These are phyloP conservation scores for Podarcis cretensis DNA, from an alignment of 2,113 vertebrate genomes.

Conservation along the genomic window DNA sequence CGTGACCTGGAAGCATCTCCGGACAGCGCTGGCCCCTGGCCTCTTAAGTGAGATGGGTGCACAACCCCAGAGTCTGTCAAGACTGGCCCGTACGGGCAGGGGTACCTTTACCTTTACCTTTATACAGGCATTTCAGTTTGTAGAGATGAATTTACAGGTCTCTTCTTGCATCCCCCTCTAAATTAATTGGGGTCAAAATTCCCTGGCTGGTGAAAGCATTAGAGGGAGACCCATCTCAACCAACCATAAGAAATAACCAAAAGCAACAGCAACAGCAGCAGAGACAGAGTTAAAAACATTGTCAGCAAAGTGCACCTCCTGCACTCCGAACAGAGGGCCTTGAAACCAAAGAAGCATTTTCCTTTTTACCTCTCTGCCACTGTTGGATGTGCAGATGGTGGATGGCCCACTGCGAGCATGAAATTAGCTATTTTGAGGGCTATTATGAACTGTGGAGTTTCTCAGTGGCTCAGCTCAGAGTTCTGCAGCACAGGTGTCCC, in stretches of 20 bases:
- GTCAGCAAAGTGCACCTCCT: not conserved
- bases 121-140: not conserved
- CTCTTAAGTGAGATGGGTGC: too few relatives aligned
- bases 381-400: not conserved
- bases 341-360: not conserved
- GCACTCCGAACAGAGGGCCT: not conserved
- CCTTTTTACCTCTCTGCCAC: not conserved
- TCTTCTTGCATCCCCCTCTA: not conserved
- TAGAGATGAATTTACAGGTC: not conserved
- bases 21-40: too few relatives aligned
- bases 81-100: too few relatives aligned
- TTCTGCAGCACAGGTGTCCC: not conserved
- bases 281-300: not conserved
- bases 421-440: constrained; percentile 22
- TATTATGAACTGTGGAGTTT: constrained; percentile 28
- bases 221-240: too few relatives aligned
- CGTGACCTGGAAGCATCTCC: too few relatives aligned
- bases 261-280: not conserved
- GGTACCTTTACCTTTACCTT: too few relatives aligned
- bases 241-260: not conserved
- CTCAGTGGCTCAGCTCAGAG: not conserved
- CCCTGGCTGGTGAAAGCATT: too few relatives aligned
- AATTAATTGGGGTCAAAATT: not conserved
- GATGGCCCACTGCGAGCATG: constrained; percentile 3
- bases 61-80: too few relatives aligned